Base-by-base conservation (phyloP, 2,113 vertebrate species). In the Cercocebus atys region DNA sequence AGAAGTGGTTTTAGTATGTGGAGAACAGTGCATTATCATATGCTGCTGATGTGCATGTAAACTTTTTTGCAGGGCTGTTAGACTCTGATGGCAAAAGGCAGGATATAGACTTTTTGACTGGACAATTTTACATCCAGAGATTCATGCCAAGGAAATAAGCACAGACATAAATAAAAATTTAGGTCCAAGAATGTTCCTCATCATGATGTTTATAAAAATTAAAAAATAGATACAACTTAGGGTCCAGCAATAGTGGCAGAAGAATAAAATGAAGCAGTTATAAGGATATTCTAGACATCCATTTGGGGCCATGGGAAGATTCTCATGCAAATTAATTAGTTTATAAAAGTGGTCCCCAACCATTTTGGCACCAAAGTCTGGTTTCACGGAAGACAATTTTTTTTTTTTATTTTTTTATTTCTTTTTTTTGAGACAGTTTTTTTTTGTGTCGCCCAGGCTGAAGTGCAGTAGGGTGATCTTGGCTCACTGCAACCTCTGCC, bases 71-170 rank as follows among this genome's bases (percentile, higher is more conserved):
- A 80, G 40, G 35, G 3, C 43, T 40, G 17, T 70, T 81, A 52
- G 20, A 93, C 23, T 64, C 11, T n/a, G 75, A 81, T 61, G 45
- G 66, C 25, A 57, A 79, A 96, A 86, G 11, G 3, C 43, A 61
- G 40, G 50, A 47, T 76, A 30, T 6, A 78, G 61, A 64, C 45
- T 30, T 52, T 90, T 88, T 75, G 50, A 79, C 45, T 87, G 82
- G 84, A 59, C 70, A 59, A 57, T 93, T 90, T 96, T 86, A 70
- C 43, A 94, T 83, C 50, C 30, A 70, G 85, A 88, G 47, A 73
- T 55, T 59, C n/a, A 80, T 80, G 17, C 38, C 91, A 68, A 97
- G 61, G 70, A 92, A 97, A 95, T 64, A 73, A 52, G 75, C 75
- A 52, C 81, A 68, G 85, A n/a, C n/a, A 38, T 78, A 40, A 88